Evolutionary conservation across 2,113 vertebrate genomes (phyloP).

Genomic region (Daboia siamensis): DNA sequence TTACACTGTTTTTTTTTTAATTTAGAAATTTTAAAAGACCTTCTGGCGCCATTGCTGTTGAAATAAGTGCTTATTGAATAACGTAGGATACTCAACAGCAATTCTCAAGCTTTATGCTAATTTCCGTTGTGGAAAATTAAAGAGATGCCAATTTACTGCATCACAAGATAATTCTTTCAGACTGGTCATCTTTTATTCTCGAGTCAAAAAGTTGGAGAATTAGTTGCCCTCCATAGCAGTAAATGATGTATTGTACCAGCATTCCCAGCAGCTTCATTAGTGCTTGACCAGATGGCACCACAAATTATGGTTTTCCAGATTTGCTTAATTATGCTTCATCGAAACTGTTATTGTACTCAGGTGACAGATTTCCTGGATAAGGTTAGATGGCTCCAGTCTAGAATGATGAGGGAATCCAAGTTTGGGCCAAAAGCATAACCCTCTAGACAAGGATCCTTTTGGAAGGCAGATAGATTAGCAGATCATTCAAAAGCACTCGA

Average conservation of each 20-base stretch:
- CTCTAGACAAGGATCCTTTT: conserved; percentile 19
- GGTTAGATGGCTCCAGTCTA: conserved; percentile 11
- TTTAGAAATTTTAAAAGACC: neutral
- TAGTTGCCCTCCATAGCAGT: neutral
- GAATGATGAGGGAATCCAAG: conserved; percentile 27
- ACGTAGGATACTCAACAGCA: neutral
- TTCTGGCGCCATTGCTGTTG: neutral
- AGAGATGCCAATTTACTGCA: neutral
- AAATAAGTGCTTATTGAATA: neutral
- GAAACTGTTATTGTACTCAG: conserved; percentile 26
- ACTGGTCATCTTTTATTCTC: neutral
- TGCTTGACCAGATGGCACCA: conserved; percentile 23
- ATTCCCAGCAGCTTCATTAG: conserved; percentile 33
- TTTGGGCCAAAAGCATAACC: conserved; percentile 34
- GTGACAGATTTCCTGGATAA: conserved; percentile 40
- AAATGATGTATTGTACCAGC: conserved; percentile 27
- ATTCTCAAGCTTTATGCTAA: neutral
- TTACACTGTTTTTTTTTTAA: neutral
- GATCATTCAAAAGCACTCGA: conserved; percentile 30
- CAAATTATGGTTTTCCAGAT: conserved; percentile 36
- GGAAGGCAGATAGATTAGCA: conserved; percentile 34
- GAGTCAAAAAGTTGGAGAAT: neutral
- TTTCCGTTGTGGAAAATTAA: neutral
- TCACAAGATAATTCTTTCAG: neutral
- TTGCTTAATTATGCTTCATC: conserved; percentile 29